These are phyloP conservation scores for Corydoras maculifer DNA, from an alignment of 2,113 vertebrate genomes.

Conservation along the genomic window DNA sequence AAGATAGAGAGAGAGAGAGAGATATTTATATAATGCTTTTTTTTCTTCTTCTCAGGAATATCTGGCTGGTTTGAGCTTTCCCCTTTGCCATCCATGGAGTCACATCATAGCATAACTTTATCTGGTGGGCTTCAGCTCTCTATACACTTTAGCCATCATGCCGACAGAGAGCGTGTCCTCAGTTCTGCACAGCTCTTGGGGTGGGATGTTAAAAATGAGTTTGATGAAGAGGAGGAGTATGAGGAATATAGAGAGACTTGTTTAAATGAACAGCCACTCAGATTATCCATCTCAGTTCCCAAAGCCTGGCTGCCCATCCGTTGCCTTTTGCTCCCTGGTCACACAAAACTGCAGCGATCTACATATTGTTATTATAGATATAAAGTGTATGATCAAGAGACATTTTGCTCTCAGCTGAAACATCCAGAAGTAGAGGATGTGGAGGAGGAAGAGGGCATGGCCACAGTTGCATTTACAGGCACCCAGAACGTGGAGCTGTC, in stretches of 20 bases:
- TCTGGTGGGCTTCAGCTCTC: conserved; percentile 85
- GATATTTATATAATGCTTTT: neutral
- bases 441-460: conserved; percentile 42
- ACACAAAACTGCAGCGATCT: conserved; percentile 61
- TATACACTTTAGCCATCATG: conserved; percentile 69
- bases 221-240: conserved; percentile 33
- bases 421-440: conserved; percentile 61
- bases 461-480: conserved; percentile 71
- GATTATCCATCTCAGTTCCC: conserved; percentile 70
- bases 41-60: conserved; percentile 69
- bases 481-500: conserved; percentile 61
- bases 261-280: conserved; percentile 33
- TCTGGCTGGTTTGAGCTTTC: conserved; percentile 84
- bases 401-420: conserved; percentile 72
- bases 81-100: conserved; percentile 51
- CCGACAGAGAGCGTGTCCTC: conserved; percentile 76
- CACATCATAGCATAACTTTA: conserved; percentile 49
- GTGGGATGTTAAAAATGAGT: conserved; percentile 60
- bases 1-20: no score
- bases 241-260: conserved; percentile 30
- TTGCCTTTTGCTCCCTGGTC: conserved; percentile 73
- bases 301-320: conserved; percentile 78
- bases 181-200: conserved; percentile 72
- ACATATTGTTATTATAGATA: conserved; percentile 87
- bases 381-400: conserved; percentile 74